These are phyloP conservation scores for Octodon degus DNA, from an alignment of 2,113 vertebrate species.

Conservation along the genomic window DNA sequence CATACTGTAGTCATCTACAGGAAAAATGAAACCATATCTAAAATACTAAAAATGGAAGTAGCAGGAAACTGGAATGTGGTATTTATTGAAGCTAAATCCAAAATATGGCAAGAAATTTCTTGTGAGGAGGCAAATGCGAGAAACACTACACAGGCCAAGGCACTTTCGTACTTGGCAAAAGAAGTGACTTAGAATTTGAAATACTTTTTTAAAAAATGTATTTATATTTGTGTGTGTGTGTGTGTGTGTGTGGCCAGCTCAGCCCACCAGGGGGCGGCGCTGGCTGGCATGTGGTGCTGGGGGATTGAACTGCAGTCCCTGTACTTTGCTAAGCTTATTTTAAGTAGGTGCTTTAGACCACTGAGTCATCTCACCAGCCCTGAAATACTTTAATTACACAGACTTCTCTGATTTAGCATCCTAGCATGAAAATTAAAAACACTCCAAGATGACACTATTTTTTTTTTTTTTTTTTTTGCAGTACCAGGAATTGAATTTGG, in stretches of 20 bases:
- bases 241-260: too few species aligned
- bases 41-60: constrained; percentile 62
- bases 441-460: background rate
- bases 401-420: background rate
- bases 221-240: too few species aligned
- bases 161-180: background rate
- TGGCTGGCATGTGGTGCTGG: too few species aligned
- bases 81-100: constrained; percentile 33
- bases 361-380: too few species aligned
- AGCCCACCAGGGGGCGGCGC: too few species aligned
- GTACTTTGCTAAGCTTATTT: too few species aligned
- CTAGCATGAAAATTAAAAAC: background rate
- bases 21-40: background rate
- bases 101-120: constrained; percentile 34
- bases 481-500: too few species aligned
- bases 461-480: too few species aligned
- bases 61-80: background rate
- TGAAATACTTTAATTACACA: background rate
- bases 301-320: too few species aligned
- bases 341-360: too few species aligned
- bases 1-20: background rate
- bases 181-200: background rate
- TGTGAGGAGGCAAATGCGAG: background rate
- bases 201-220: too few species aligned
- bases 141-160: background rate